phyloP scores from a whole-genome alignment of 2,888 invertebrate genomes.

The Labia minor region DNA sequence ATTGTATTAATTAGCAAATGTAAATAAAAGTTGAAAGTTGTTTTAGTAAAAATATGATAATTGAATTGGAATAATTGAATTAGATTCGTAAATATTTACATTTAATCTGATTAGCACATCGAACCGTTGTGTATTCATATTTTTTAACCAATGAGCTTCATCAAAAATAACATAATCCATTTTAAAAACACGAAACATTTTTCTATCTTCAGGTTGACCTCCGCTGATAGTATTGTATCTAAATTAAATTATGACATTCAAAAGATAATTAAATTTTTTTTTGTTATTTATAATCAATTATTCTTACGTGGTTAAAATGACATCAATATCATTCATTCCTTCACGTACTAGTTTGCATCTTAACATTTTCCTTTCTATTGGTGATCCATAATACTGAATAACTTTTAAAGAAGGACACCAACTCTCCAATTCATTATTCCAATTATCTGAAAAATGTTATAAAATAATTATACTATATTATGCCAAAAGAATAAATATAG shows the following conservation, averaged over 20 bases:
- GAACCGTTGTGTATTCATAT: conserved; percentile 87
- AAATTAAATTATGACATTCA: conserved; percentile 22
- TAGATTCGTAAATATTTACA: conserved; percentile 43
- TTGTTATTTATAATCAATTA: too few species aligned
- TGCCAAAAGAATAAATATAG: not conserved
- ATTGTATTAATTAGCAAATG: too few species aligned
- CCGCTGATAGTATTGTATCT: conserved; percentile 64
- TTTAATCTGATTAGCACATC: conserved; percentile 78
- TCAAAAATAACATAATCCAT: conserved; percentile 92
- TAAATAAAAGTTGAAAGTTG: too few species aligned
- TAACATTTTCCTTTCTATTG: conserved; percentile 69
- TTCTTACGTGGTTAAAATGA: conserved; percentile 77
- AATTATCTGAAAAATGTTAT: conserved; percentile 60
- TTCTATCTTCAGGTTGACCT: conserved; percentile 76
- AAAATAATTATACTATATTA: not conserved
- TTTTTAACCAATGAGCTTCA: conserved; percentile 96
- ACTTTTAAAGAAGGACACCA: conserved; percentile 73
- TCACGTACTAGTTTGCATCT: conserved; percentile 60
- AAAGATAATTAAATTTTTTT: too few species aligned
- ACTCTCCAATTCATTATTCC: conserved; percentile 62
- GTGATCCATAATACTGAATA: conserved; percentile 80
- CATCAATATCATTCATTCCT: conserved; percentile 62
- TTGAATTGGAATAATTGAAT: conserved; percentile 8
- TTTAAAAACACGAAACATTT: conserved; percentile 77
- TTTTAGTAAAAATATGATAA: not conserved